Evolutionary conservation across 2,888 invertebrate genomes (phyloP).

Genomic region (Doris montereyensis): DNA sequence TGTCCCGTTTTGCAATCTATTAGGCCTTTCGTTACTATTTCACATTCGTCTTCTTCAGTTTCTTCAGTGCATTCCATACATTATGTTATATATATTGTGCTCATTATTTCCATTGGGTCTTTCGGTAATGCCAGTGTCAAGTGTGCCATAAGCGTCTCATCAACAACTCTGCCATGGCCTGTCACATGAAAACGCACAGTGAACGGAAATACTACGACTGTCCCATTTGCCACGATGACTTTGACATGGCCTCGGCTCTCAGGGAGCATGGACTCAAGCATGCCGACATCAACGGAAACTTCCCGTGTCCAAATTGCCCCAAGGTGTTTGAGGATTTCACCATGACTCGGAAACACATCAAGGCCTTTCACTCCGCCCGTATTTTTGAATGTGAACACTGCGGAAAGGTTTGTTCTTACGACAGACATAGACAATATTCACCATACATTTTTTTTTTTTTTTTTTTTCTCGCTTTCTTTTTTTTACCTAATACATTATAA

Average conservation of each 20-base stretch:
- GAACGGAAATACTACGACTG: conserved; percentile 80
- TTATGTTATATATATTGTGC: no score
- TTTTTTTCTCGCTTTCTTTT: no score
- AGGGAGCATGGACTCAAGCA: conserved; percentile 82
- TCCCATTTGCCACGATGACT: conserved; percentile 81
- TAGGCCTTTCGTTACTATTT: no score
- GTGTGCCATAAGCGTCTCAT: conserved; percentile 75
- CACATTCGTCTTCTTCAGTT: neutral
- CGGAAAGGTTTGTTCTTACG: conserved; percentile 77
- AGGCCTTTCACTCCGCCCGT: conserved; percentile 81
- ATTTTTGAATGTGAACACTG: conserved; percentile 81
- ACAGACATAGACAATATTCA: no score
- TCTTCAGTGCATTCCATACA: no score
- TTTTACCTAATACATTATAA: no score
- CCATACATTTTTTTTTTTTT: no score
- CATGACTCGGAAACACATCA: conserved; percentile 82
- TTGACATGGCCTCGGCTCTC: conserved; percentile 75
- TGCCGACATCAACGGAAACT: conserved; percentile 77
- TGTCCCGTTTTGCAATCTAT: no score
- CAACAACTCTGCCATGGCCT: conserved; percentile 82
- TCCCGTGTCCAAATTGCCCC: conserved; percentile 81
- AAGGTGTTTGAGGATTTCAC: conserved; percentile 81
- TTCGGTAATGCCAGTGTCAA: conserved; percentile 72
- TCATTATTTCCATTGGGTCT: neutral
- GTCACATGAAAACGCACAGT: conserved; percentile 82